phyloP scores from a whole-genome alignment of 1,140 invertebrate species.

The Drosophila littoralis region DNA sequence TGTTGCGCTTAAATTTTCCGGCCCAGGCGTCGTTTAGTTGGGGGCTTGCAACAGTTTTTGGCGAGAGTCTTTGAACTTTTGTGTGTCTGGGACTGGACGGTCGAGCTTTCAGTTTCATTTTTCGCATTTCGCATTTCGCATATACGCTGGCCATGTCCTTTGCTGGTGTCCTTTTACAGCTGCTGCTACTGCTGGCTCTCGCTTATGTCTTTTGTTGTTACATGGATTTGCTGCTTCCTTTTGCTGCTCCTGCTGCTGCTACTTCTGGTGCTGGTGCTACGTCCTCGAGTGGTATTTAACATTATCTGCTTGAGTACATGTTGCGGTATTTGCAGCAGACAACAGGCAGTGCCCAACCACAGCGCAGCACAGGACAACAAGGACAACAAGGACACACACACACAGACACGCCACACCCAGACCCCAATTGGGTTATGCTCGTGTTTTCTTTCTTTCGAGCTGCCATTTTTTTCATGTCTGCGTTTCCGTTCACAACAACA shows the following conservation, averaged over 20 bases:
- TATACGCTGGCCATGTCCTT: constrained; percentile 57
- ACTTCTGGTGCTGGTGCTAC: constrained; percentile 42
- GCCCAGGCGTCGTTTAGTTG: constrained; percentile 51
- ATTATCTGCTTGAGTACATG: constrained; percentile 83
- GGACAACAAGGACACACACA: constrained; percentile 58
- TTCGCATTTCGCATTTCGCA: constrained; percentile 61
- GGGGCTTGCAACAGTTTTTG: constrained; percentile 39
- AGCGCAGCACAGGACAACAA: constrained; percentile 44
- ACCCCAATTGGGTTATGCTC: constrained; percentile 25
- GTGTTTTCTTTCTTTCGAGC: constrained; percentile 21
- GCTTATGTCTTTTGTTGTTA: constrained; percentile 81
- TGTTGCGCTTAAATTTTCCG: constrained; percentile 83
- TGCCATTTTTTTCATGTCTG: constrained; percentile 61
- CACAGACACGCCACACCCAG: constrained; percentile 41
- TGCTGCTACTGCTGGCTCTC: constrained; percentile 54
- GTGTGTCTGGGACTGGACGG: constrained; percentile 25
- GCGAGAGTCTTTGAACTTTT: constrained; percentile 72
- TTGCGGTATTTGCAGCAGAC: constrained; percentile 82
- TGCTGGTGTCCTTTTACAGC: constrained; percentile 70
- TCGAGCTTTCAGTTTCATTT: constrained; percentile 71
- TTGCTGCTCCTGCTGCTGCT: constrained; percentile 43
- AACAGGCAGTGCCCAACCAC: constrained; percentile 51
- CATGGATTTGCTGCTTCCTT: constrained; percentile 79
- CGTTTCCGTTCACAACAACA: constrained; percentile 69
- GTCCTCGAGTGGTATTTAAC: constrained; percentile 80